Percentiles rank a stretch among this genome's conserved stretches.
phyloP scores from a whole-genome alignment of 2,888 invertebrate species.

The Lasius fuliginosus region DNA sequence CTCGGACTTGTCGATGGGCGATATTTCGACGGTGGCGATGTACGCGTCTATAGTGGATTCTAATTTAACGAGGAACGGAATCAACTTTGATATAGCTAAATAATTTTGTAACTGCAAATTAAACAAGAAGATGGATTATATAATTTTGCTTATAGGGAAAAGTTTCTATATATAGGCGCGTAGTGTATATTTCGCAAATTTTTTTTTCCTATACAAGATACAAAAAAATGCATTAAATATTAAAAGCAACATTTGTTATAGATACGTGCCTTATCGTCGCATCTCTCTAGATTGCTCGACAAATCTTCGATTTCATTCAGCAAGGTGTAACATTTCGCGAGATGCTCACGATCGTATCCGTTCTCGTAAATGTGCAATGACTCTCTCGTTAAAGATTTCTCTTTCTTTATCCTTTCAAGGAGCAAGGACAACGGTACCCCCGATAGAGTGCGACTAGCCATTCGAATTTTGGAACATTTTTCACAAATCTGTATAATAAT shows the following conservation, averaged over 20 bases:
- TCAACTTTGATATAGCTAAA: constrained; percentile 76
- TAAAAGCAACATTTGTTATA: background rate
- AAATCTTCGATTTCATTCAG: constrained; percentile 75
- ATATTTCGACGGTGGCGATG: constrained; percentile 69
- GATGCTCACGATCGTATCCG: constrained; percentile 70
- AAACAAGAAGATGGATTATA: constrained; percentile 22
- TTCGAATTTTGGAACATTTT: constrained; percentile 74
- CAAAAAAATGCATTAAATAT: background rate
- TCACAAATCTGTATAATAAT: constrained; percentile 51
- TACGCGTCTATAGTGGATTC: constrained; percentile 75
- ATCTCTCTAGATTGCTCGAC: constrained; percentile 73
- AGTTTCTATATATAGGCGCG: background rate
- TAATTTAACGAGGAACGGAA: constrained; percentile 74
- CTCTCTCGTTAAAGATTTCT: constrained; percentile 71
- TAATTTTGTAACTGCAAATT: constrained; percentile 78
- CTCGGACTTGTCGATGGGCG: constrained; percentile 57
- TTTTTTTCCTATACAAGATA: background rate
- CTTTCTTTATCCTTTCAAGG: constrained; percentile 76
- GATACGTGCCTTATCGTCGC: constrained; percentile 77
- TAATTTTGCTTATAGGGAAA: background rate
- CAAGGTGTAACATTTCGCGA: constrained; percentile 71
- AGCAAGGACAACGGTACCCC: constrained; percentile 76
- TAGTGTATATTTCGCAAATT: background rate
- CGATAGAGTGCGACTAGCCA: constrained; percentile 76
- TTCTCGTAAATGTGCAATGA: constrained; percentile 73